Conservation (phyloP, 1,140 invertebrate species). For the Diploscapter pachys region DNA sequence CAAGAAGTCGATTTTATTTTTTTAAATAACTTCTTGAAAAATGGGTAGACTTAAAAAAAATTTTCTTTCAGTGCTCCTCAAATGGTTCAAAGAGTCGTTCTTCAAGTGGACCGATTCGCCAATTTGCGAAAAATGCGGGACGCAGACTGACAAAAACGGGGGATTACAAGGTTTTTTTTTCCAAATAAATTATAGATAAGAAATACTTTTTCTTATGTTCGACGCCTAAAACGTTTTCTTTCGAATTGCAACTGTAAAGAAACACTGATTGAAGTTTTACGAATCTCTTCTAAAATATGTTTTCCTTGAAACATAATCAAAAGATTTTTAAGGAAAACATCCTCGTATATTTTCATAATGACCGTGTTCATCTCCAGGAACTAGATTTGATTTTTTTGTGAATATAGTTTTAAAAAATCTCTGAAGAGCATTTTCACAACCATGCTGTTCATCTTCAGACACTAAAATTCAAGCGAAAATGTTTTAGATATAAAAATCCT, state of each 20-base stretch:
- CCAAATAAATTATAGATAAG: neutral
- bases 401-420: no score
- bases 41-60: neutral
- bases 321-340: no score
- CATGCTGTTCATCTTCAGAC: no score
- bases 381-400: no score
- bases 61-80: conserved; percentile 29
- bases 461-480: no score
- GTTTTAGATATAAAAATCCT: neutral
- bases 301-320: no score
- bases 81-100: conserved; percentile 52
- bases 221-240: conserved; percentile 1
- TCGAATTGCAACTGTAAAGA: neutral
- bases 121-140: conserved; percentile 39
- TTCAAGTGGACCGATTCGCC: conserved; percentile 50
- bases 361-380: no score
- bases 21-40: no score
- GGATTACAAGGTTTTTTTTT: neutral
- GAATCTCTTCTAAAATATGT: no score
- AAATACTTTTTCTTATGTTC: neutral
- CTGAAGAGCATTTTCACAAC: no score
- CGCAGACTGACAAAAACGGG: conserved; percentile 3
- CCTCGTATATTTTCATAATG: no score
- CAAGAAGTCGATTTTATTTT: no score
- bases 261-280: neutral